phyloP scores from a whole-genome alignment of 2,797 vertebrate genomes.

The Coranthus polyacanthus region DNA sequence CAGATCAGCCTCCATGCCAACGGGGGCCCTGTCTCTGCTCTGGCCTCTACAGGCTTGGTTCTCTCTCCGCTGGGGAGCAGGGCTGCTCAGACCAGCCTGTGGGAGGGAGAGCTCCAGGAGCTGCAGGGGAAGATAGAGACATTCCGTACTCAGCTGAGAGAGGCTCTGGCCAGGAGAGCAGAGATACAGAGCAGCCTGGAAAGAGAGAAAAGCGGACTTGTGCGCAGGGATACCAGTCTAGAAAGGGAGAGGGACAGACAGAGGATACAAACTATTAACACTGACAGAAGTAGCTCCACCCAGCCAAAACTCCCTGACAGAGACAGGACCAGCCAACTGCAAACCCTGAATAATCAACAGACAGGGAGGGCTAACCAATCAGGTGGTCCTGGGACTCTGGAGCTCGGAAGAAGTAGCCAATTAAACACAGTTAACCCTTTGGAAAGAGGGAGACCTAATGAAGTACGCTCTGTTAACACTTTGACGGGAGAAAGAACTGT shows the following conservation, averaged over 20 bases:
- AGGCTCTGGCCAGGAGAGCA: constrained; percentile 86
- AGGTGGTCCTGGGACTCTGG: constrained; percentile 43
- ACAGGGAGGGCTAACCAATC: constrained; percentile 56
- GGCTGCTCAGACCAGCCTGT: constrained; percentile 77
- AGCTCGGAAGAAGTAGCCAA: constrained; percentile 58
- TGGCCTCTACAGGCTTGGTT: constrained; percentile 79
- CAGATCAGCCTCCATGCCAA: constrained; percentile 79
- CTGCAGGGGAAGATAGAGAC: constrained; percentile 89
- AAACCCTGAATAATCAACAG: constrained; percentile 80
- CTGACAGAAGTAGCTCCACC: constrained; percentile 68
- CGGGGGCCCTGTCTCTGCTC: constrained; percentile 76
- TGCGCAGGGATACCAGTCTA: constrained; percentile 74
- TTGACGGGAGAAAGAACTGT: constrained; percentile 72
- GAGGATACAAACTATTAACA: constrained; percentile 78
- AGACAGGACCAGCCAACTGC: constrained; percentile 75
- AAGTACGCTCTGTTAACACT: constrained; percentile 55
- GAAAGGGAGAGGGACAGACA: constrained; percentile 74
- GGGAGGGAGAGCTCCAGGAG: constrained; percentile 88
- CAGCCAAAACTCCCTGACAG: constrained; percentile 71
- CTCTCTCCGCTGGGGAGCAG: constrained; percentile 78
- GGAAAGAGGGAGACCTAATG: constrained; percentile 75
- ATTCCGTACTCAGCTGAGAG: constrained; percentile 86
- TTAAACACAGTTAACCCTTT: constrained; percentile 78
- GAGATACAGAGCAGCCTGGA: constrained; percentile 89
- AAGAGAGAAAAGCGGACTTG: constrained; percentile 72